These are phyloP conservation scores for Meta bourneti DNA, from an alignment of 2,888 invertebrate genomes.

Conservation along the genomic window DNA sequence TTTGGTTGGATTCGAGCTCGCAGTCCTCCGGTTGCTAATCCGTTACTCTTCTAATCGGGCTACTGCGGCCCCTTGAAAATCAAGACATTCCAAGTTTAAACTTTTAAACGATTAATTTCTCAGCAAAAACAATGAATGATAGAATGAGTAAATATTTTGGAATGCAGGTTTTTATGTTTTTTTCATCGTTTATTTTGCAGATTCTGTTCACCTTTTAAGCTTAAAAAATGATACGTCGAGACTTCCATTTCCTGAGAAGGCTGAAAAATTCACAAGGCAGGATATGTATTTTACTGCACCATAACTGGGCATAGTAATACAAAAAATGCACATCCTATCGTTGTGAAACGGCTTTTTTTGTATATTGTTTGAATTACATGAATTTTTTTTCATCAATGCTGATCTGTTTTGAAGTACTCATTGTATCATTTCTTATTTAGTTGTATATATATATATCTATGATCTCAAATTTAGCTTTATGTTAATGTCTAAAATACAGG, in stretches of 20 bases:
- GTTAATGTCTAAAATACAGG: background rate
- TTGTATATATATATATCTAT: background rate
- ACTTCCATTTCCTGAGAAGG: slow-evolving; percentile 47
- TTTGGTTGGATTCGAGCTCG: too few relatives aligned
- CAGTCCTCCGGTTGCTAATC: too few relatives aligned
- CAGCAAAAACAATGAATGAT: too few relatives aligned
- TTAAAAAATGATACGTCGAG: slow-evolving; percentile 65
- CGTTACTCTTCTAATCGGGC: too few relatives aligned
- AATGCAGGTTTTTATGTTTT: too few relatives aligned
- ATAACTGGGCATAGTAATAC: slow-evolving; percentile 31
- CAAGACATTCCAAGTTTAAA: too few relatives aligned
- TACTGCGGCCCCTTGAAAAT: too few relatives aligned
- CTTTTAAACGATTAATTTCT: too few relatives aligned
- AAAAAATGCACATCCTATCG: slow-evolving; percentile 51
- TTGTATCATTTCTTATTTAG: background rate
- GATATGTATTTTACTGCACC: slow-evolving; percentile 61
- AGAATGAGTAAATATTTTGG: too few relatives aligned
- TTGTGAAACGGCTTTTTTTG: background rate
- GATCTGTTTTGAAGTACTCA: background rate
- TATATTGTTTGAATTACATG: background rate
- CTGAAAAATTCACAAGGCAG: slow-evolving; percentile 30
- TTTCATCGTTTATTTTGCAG: slow-evolving; percentile 49
- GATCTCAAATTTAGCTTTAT: background rate
- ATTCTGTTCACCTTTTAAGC: slow-evolving; percentile 75
- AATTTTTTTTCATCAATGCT: background rate